A percentile compares a stretch with the other conserved stretches of the same genome.
phyloP scores from a whole-genome alignment of 2,113 vertebrate genomes.

The Hepsetus odoe region DNA sequence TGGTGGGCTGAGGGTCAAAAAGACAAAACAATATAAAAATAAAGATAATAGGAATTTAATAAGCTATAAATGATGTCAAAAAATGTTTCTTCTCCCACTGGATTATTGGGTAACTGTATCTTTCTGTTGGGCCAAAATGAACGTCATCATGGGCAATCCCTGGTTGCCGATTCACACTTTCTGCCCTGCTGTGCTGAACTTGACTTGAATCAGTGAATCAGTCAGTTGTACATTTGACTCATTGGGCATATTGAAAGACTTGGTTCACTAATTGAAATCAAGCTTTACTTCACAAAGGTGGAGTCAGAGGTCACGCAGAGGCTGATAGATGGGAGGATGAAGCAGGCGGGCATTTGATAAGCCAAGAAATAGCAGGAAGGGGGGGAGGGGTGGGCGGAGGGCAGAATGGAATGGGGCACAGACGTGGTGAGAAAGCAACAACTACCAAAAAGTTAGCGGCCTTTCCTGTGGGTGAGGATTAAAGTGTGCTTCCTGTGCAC shows the following conservation, averaged over 20 bases:
- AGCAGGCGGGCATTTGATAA: too few relatives aligned
- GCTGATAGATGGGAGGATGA: conserved; percentile 17
- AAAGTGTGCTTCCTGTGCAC: conserved; percentile 72
- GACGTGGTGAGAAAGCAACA: conserved; percentile 36
- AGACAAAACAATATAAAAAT: too few relatives aligned
- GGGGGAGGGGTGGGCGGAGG: conserved; percentile 14
- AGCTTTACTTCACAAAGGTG: background rate
- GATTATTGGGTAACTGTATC: too few relatives aligned
- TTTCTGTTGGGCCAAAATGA: too few relatives aligned
- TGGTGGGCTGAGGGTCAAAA: too few relatives aligned
- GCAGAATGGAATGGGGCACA: background rate
- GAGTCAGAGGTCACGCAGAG: conserved; percentile 30
- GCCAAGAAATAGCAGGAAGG: conserved; percentile 19
- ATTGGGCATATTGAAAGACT: background rate
- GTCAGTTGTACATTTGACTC: background rate
- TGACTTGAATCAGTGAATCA: background rate
- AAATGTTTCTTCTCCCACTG: too few relatives aligned
- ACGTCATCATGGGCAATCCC: too few relatives aligned
- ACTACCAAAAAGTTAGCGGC: conserved; percentile 33
- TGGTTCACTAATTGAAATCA: background rate
- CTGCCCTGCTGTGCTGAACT: background rate
- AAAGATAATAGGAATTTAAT: too few relatives aligned
- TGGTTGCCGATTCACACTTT: too few relatives aligned
- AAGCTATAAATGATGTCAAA: too few relatives aligned
- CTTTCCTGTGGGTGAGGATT: conserved; percentile 64